Evolutionary conservation across 2,797 vertebrate genomes (phyloP), one percentile per base, ranked within the genome.

Genomic region (Allobates femoralis): DNA sequence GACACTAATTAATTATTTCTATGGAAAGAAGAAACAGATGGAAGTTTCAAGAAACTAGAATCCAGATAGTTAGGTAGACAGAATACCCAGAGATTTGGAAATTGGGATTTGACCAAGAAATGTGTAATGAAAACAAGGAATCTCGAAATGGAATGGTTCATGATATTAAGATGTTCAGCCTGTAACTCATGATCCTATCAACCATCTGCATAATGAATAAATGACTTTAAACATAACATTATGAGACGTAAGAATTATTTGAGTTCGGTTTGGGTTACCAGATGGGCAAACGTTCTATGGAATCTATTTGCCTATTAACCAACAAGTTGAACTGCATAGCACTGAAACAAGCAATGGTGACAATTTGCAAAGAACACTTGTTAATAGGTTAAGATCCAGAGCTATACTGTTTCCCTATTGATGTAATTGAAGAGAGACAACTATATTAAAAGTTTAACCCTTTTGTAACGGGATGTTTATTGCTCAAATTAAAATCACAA

Each of bases 1-100:
- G 86, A 87, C 81, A 84, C 86, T 87, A 84, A 84, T 87, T 87
- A 87, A 87, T 87, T 79, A 87, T 87, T 84, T 69, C 56, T 80
- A 79, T 51, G 34, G 32, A 87, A 87, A 87, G 32, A 84, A 80
- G 74, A 84, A 87, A 87, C 86, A 87, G 81, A 87, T 84, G 81
- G 76, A 87, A 50, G 30, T 84, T 84, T 84, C 7, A 87, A 69
- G 28, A 82, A 82, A 77, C 50, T 79, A 14, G 67, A 79, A 30
- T 64, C 28, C 67, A 84, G 66, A 82, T 55, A 76, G 73, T 87
- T 84, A 87, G 67, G 82, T 67, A 66, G 66, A 84, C 30, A 41
- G 56, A 84, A 74, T 84, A 73, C 56, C 81, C 83, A 75, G 86
- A 84, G 75, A 87, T 41, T 84, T 79, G 30, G 79, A 84, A 87